A percentile compares a stretch with the other conserved stretches of the same genome.
Evolutionary conservation across 2,888 invertebrate genomes (phyloP).

Genomic region (Xestia ashworthii): DNA sequence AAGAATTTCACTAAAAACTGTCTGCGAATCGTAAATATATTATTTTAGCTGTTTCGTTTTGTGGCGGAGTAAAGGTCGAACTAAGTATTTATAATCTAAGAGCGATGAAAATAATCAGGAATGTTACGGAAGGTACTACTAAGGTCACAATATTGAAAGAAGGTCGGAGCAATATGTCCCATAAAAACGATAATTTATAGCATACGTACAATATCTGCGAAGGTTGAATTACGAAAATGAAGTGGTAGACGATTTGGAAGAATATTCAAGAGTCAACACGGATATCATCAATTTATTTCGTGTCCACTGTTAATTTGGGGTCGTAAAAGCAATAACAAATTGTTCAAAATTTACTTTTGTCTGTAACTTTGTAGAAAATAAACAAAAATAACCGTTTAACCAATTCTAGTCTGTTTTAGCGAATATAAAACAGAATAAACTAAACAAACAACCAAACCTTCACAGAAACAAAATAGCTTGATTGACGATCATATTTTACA

Average conservation of each 20-base stretch:
- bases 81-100: slow-evolving; percentile 61
- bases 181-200: slow-evolving; percentile 42
- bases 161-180: slow-evolving; percentile 31
- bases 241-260: neutral
- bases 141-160: slow-evolving; percentile 54
- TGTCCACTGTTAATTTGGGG: neutral
- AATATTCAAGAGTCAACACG: neutral
- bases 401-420: neutral
- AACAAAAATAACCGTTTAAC: neutral
- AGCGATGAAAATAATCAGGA: slow-evolving; percentile 65
- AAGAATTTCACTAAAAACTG: slow-evolving; percentile 55
- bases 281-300: neutral
- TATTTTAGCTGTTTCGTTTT: slow-evolving; percentile 54
- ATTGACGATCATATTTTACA: slow-evolving; percentile 24
- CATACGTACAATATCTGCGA: neutral
- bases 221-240: neutral
- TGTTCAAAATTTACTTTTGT: neutral
- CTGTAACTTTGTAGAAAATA: neutral
- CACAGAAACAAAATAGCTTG: slow-evolving; percentile 2
- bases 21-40: slow-evolving; percentile 60
- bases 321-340: neutral
- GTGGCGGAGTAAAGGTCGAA: slow-evolving; percentile 57
- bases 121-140: slow-evolving; percentile 59
- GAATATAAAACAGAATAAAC: slow-evolving; percentile 4
- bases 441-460: slow-evolving; percentile 3